These are phyloP conservation scores for Cephalotes varians DNA, from an alignment of 2,888 invertebrate species.

Conservation along the genomic window DNA sequence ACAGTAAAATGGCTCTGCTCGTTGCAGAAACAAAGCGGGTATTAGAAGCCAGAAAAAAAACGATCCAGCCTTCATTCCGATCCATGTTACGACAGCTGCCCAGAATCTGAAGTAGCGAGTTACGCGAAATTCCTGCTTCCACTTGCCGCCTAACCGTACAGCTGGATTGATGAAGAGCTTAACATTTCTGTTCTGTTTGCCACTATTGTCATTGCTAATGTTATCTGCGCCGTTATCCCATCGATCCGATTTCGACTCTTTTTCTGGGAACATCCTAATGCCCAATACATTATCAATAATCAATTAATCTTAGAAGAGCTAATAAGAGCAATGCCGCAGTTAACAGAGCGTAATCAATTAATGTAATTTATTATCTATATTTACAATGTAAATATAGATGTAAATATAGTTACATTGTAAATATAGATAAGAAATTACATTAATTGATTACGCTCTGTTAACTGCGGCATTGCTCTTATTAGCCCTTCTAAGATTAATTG, in stretches of 20 bases:
- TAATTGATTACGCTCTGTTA: too few relatives aligned
- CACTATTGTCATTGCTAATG: not conserved
- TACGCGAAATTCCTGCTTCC: slow-evolving; percentile 73
- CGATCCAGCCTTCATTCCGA: slow-evolving; percentile 66
- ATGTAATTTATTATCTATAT: too few relatives aligned
- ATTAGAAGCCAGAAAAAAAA: slow-evolving; percentile 75
- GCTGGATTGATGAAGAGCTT: slow-evolving; percentile 67
- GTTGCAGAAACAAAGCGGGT: slow-evolving; percentile 63
- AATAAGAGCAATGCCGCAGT: too few relatives aligned
- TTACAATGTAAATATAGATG: too few relatives aligned
- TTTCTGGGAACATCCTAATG: slow-evolving; percentile 48
- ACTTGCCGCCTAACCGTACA: slow-evolving; percentile 44
- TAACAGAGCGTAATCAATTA: too few relatives aligned
- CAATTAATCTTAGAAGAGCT: too few relatives aligned
- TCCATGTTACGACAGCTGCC: slow-evolving; percentile 71
- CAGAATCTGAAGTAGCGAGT: slow-evolving; percentile 73
- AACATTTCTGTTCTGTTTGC: slow-evolving; percentile 30
- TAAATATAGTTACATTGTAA: too few relatives aligned
- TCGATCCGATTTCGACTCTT: not conserved
- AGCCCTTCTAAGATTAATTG: too few relatives aligned
- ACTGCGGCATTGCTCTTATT: too few relatives aligned
- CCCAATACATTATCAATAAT: too few relatives aligned
- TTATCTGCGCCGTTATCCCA: slow-evolving; percentile 6
- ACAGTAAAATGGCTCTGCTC: not conserved
- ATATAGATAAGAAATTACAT: too few relatives aligned